Base-by-base conservation (phyloP, 30 jellyfish, hydroid and myxozoan species). In the Mastigias papua region DNA sequence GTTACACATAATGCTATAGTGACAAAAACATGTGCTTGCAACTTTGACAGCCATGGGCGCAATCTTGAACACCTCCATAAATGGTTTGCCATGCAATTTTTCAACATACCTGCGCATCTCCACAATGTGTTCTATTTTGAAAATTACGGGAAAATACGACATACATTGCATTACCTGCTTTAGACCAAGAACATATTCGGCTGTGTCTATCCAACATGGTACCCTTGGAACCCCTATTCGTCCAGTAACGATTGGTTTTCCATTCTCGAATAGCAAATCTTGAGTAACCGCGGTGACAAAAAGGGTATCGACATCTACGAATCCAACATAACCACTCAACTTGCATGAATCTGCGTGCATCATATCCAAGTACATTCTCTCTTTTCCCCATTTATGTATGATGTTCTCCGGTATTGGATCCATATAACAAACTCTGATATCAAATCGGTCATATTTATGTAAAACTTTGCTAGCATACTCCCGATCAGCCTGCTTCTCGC, bases 281-380 rank as follows among this genome's bases (percentile, higher is more conserved):
- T 21, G n/a, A n/a, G n/a, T n/a, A n/a, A n/a, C n/a, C n/a, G n/a
- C 31, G 7, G 86, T 32, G 35, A 70, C 73, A 50, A 84, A 84
- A 8, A 84, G 48, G 7, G 93, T 84, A 33, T 84, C 93, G 6
- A 70, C 73, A 58, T 84, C 93, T 1, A 84, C 80, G 75, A 69
- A 84, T 13, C 93, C 93, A 29, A 84, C 88, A 32, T 33, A 84
- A 19, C 58, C 87, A 30, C 33, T 20, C 16, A 28, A 25, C 26
- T 31, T 71, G 54, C 87, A 84, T 17, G 65, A 16, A n/a, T n/a
- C n/a, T n/a, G n/a, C n/a, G n/a, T n/a, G n/a, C n/a, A n/a, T n/a
- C n/a, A n/a, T n/a, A n/a, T n/a, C n/a, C n/a, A n/a, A n/a, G n/a
- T n/a, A n/a, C n/a, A n/a, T n/a, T n/a, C n/a, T n/a, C n/a, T n/a